These are phyloP conservation scores for Falco cherrug DNA, from an alignment of 2,797 vertebrate genomes.

Conservation along the genomic window DNA sequence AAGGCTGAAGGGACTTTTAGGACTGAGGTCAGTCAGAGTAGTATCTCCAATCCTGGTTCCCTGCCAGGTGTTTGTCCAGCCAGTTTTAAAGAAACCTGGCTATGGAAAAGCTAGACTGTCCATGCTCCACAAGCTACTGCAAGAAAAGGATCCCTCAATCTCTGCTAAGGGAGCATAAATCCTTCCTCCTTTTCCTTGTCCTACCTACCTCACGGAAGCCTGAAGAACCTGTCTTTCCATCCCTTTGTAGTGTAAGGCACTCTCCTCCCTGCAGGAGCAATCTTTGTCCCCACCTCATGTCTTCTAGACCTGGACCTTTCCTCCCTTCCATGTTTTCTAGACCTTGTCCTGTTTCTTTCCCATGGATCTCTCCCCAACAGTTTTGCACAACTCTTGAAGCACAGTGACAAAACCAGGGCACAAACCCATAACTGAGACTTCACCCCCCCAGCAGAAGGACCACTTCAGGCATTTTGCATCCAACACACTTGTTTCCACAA, in stretches of 20 bases:
- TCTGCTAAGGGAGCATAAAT: rapidly evolving
- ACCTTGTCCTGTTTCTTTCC: background rate
- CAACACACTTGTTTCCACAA: background rate
- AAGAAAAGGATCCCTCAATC: background rate
- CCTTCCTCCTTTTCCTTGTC: background rate
- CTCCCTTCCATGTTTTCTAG: background rate
- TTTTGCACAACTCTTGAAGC: background rate
- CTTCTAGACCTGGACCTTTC: background rate
- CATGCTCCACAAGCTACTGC: background rate
- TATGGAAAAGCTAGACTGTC: background rate
- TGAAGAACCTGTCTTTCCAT: background rate
- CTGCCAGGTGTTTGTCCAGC: background rate
- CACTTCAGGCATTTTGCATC: rapidly evolving
- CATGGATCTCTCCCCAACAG: rapidly evolving
- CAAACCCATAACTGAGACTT: too few species aligned
- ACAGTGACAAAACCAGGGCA: background rate
- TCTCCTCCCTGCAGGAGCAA: background rate
- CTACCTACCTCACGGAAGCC: background rate
- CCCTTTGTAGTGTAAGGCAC: background rate
- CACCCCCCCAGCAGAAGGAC: background rate
- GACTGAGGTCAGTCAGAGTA: background rate
- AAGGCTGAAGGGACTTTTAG: background rate
- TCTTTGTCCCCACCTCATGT: rapidly evolving
- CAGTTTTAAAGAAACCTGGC: background rate
- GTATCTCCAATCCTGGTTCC: background rate